Evolutionary conservation across 2,888 invertebrate genomes (phyloP).

Genomic region (Pogonocherus hispidulus): DNA sequence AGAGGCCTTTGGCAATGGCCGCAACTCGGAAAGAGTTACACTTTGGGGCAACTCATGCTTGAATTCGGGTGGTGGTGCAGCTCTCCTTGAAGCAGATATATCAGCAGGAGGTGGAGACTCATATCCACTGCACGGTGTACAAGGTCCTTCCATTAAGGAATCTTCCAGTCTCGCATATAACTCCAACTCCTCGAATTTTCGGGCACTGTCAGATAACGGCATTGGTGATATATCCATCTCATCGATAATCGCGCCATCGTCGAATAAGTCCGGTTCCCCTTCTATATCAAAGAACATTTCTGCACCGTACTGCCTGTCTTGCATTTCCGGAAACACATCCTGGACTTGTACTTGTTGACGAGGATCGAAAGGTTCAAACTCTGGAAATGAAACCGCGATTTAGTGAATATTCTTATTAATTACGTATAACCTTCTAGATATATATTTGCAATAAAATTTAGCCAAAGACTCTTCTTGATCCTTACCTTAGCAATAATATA

Average conservation of each 20-base stretch:
- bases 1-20: background rate
- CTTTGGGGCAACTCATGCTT: background rate
- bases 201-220: background rate
- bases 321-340: background rate
- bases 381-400: background rate
- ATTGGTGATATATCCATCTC: background rate
- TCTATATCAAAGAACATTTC: background rate
- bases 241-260: background rate
- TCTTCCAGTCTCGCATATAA: background rate
- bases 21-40: background rate
- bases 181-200: background rate
- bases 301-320: background rate
- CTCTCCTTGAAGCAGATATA: background rate
- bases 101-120: background rate
- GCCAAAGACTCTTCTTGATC: background rate
- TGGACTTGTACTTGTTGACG: background rate
- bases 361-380: background rate
- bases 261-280: constrained; percentile 1
- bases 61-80: background rate
- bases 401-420: too few species aligned
- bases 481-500: background rate
- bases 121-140: background rate
- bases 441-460: background rate
- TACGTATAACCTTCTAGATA: too few species aligned
- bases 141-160: background rate